A percentile compares a stretch with the other conserved stretches of the same genome.
phyloP scores from a whole-genome alignment of 1,140 invertebrate genomes.

The Dysdera silvatica region DNA sequence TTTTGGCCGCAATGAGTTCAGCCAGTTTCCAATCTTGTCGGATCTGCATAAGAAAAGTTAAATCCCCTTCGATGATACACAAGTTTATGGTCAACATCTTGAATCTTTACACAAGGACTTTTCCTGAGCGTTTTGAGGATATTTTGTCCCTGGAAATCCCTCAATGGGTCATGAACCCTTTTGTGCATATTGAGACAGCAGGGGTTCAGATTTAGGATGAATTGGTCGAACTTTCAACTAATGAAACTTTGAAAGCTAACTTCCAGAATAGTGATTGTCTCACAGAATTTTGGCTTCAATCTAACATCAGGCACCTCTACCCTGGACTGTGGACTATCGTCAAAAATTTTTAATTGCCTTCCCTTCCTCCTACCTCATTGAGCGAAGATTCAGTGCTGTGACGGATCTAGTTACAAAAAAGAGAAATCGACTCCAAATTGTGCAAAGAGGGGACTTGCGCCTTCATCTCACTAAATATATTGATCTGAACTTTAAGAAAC shows the following conservation, averaged over 20 bases:
- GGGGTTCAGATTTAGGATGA: neutral
- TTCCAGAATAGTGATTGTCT: constrained; percentile 25
- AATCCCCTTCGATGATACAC: neutral
- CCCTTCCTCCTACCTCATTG: constrained; percentile 27
- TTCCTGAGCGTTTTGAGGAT: constrained; percentile 29
- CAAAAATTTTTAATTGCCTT: constrained; percentile 30
- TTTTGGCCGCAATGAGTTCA: too few species aligned
- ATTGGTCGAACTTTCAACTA: constrained; percentile 13
- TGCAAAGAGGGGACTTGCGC: constrained; percentile 9
- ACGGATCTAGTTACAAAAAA: constrained; percentile 21
- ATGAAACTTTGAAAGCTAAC: constrained; percentile 17
- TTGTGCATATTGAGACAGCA: constrained; percentile 6
- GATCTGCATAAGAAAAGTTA: constrained; percentile 4
- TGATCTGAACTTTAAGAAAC: neutral
- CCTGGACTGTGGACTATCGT: constrained; percentile 16
- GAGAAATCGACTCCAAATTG: constrained; percentile 10
- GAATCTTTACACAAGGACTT: constrained; percentile 24
- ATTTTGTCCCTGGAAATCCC: constrained; percentile 10
- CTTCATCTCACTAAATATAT: neutral
- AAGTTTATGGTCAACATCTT: neutral
- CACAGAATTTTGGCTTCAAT: constrained; percentile 29
- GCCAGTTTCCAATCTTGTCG: constrained; percentile 12
- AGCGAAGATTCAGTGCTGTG: constrained; percentile 23
- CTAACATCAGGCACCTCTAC: constrained; percentile 20
- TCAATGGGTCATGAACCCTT: constrained; percentile 25